Evolutionary conservation across 2,888 invertebrate genomes (phyloP), one percentile per base, ranked within the genome.

Genomic region (Serripes groenlandicus): DNA sequence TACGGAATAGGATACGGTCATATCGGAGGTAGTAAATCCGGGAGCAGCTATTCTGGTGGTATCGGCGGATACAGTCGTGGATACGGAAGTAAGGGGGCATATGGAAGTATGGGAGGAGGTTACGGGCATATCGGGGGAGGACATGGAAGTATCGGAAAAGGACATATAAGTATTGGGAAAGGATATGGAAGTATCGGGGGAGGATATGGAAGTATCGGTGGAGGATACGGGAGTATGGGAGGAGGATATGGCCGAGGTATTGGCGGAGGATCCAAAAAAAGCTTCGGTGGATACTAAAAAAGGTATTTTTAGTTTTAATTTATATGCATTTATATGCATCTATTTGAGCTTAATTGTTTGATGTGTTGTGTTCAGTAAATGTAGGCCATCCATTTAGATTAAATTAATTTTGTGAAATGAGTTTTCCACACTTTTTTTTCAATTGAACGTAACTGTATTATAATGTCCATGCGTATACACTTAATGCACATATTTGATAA

Each of bases 241-340:
- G 69, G 76, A 23, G 56, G 28, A 26, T 52, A 35, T 11, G 28
- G 54, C 21, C 3, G 35, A 49, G 68, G 68, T 42, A 28, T 28
- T 23, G 42, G 35, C 1, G 28, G 37, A 26, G 18, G 37, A 35
- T 68, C 21, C 68, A 42, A 26, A n/a, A 68, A 68, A 42, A 34
- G 42, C n/a, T 68, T 26, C 37, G 68, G 68, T 42, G 42, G 68
- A 9, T 68, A 68, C 15, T 68, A 42, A 68, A 68, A 11, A n/a
- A n/a, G n/a, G n/a, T n/a, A n/a, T n/a, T n/a, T n/a, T n/a, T n/a
- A n/a, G n/a, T n/a, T n/a, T n/a, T n/a, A n/a, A n/a, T n/a, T n/a
- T n/a, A n/a, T n/a, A n/a, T n/a, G n/a, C n/a, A n/a, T n/a, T n/a
- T n/a, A n/a, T n/a, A n/a, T n/a, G n/a, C n/a, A n/a, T n/a, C n/a